These are phyloP conservation scores for Calosoma granatense DNA, from an alignment of 1,140 invertebrate genomes.

Conservation along the genomic window DNA sequence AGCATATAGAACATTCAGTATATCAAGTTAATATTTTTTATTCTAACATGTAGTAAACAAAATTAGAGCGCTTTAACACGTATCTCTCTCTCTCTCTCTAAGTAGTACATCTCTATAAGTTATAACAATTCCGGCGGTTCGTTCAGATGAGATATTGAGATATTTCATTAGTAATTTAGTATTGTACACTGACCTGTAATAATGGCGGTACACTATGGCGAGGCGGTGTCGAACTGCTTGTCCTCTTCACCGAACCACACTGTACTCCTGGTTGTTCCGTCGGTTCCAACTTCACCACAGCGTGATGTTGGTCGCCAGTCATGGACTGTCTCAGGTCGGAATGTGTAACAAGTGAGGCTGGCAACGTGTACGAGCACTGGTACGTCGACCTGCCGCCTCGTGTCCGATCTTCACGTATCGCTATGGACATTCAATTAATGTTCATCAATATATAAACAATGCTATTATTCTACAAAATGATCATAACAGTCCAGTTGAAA, in stretches of 20 bases:
- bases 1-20: not conserved
- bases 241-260: constrained; percentile 15
- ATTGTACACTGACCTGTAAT: constrained; percentile 43
- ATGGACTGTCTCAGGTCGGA: constrained; percentile 29
- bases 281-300: constrained; percentile 30
- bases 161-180: too few relatives aligned
- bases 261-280: constrained; percentile 16
- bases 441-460: too few relatives aligned
- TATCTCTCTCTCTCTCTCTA: too few relatives aligned
- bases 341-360: constrained; percentile 50
- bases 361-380: constrained; percentile 82
- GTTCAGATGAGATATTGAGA: too few relatives aligned
- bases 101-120: too few relatives aligned
- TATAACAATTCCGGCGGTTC: too few relatives aligned
- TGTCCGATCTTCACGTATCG: constrained; percentile 88
- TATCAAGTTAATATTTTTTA: too few relatives aligned
- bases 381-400: constrained; percentile 92
- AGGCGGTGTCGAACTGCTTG: constrained; percentile 16
- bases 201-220: constrained; percentile 40
- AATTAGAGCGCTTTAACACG: too few relatives aligned
- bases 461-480: not conserved
- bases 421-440: constrained; percentile 39
- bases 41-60: too few relatives aligned
- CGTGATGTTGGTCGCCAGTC: constrained; percentile 23
- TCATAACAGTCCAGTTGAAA: not conserved